These are phyloP conservation scores for Formica aserva DNA, from an alignment of 2,888 invertebrate species.

Conservation along the genomic window DNA sequence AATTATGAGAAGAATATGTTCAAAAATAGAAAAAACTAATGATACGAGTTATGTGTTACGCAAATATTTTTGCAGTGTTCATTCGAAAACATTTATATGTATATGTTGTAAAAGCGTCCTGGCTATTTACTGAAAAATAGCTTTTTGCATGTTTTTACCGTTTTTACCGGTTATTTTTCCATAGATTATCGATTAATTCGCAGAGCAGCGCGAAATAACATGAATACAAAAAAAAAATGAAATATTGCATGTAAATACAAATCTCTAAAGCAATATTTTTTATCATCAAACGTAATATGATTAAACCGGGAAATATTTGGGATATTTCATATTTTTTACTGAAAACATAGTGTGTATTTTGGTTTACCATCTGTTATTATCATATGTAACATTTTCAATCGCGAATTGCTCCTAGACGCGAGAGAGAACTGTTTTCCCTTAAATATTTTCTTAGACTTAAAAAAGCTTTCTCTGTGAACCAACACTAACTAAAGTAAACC, in stretches of 20 bases:
- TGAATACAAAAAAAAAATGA: neutral
- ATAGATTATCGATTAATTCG: neutral
- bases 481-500: neutral
- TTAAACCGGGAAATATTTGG: neutral
- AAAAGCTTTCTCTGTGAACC: neutral
- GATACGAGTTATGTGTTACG: too few species aligned
- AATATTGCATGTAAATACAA: neutral
- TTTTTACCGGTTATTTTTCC: neutral
- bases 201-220: neutral
- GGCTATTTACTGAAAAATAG: neutral
- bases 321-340: neutral
- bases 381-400: neutral
- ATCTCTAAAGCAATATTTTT: neutral
- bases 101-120: neutral
- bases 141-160: neutral
- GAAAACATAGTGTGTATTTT: neutral
- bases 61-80: neutral
- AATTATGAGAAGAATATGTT: conserved; percentile 8
- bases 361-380: neutral
- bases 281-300: neutral
- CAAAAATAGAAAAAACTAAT: neutral
- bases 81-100: neutral
- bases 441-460: conserved; percentile 26
- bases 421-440: neutral
- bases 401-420: neutral